Conservation (phyloP, 1,140 invertebrate species). For the Paralvinella palmiformis region DNA sequence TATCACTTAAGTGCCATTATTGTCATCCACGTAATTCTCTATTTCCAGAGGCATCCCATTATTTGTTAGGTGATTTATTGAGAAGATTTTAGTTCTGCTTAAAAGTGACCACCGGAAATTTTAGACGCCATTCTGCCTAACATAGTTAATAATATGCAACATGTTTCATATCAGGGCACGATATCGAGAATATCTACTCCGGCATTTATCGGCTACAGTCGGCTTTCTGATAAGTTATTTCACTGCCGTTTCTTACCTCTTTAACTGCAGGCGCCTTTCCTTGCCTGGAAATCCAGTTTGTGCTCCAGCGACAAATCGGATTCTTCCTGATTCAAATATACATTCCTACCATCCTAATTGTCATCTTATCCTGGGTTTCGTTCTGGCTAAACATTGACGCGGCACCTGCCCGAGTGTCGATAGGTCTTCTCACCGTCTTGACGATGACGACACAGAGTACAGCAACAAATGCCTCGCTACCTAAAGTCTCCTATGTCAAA, state of each 20-base stretch:
- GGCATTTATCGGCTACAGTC: too few relatives aligned
- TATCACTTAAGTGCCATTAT: too few relatives aligned
- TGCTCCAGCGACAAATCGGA: slow-evolving; percentile 63
- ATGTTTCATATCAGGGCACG: too few relatives aligned
- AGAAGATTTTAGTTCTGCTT: too few relatives aligned
- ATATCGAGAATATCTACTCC: too few relatives aligned
- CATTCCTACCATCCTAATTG: slow-evolving; percentile 83
- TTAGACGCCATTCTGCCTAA: too few relatives aligned
- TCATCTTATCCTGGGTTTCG: slow-evolving; percentile 87
- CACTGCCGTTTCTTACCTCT: not conserved
- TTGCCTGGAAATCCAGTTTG: slow-evolving; percentile 68
- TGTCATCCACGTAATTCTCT: too few relatives aligned
- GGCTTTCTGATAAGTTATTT: too few relatives aligned
- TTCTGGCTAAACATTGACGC: slow-evolving; percentile 70
- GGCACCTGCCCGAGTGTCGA: slow-evolving; percentile 53
- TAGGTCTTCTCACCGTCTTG: slow-evolving; percentile 36
- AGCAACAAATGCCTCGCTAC: slow-evolving; percentile 16
- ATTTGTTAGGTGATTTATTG: too few relatives aligned
- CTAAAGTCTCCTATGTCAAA: slow-evolving; percentile 53
- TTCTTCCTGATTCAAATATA: slow-evolving; percentile 87
- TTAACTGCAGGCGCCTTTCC: slow-evolving; percentile 16
- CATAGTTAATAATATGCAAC: too few relatives aligned
- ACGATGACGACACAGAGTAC: slow-evolving; percentile 32
- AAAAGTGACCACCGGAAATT: too few relatives aligned
- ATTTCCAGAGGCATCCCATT: too few relatives aligned